Conservation (phyloP, 2,113 vertebrate species). For the Xyliphius kryptos region DNA sequence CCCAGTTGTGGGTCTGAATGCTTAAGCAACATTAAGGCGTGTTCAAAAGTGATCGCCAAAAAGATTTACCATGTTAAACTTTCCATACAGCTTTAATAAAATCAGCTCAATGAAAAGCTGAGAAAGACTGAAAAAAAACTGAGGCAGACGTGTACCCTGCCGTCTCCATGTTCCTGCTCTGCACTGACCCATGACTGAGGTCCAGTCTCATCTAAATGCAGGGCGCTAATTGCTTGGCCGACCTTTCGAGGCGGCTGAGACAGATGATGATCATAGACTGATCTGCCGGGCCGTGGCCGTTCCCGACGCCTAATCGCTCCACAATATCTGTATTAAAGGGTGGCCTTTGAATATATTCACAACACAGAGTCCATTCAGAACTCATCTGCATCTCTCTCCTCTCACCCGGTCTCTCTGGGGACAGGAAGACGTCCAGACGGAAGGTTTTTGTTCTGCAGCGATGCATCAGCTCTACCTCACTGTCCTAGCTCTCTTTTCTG, state of each 20-base stretch:
- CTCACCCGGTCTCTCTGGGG: conserved; percentile 31
- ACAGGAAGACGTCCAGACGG: conserved; percentile 18
- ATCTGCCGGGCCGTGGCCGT: neutral
- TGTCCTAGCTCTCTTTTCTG: conserved; percentile 31
- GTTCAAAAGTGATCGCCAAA: too few species aligned
- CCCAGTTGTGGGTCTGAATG: too few species aligned
- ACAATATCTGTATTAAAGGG: conserved; percentile 16
- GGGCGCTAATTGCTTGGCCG: conserved; percentile 21
- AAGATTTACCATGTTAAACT: too few species aligned
- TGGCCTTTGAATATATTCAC: conserved; percentile 23
- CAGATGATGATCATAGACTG: conserved; percentile 24
- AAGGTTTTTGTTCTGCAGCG: conserved; percentile 23
- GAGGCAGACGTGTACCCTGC: neutral
- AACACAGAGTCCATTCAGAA: conserved; percentile 19
- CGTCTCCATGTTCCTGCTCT: conserved; percentile 1
- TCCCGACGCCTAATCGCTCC: conserved; percentile 14
- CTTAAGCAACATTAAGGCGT: too few species aligned
- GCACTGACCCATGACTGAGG: neutral
- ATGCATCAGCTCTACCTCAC: conserved; percentile 16
- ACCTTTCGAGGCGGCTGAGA: conserved; percentile 20
- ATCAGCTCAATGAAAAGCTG: too few species aligned
- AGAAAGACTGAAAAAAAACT: too few species aligned
- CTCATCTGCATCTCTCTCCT: conserved; percentile 1
- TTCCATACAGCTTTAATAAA: too few species aligned
- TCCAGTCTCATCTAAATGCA: conserved; percentile 22